Evolutionary conservation across 2,797 vertebrate species (phyloP), one percentile per base, ranked within the genome.

Genomic region (Echiichthys vipera): DNA sequence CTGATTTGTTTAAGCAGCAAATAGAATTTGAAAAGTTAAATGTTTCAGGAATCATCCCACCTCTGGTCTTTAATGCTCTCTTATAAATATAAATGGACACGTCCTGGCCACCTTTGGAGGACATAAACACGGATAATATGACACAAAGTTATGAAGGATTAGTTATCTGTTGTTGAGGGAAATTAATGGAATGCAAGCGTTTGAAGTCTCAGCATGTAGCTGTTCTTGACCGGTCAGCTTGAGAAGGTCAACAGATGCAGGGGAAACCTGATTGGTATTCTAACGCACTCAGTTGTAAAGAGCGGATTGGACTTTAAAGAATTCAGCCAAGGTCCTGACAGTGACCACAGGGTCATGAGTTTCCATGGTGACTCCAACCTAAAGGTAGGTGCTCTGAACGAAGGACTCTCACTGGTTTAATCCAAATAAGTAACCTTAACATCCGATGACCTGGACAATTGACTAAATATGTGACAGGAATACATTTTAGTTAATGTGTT

Each of bases 251-350:
- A 15, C 76, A 72, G 32, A 80, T 63, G 50, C 57, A 57, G 32
- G 10, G 7, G 66, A 65, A 65, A 64, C 46, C 57, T 83, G 74
- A 67, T 42, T 75, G 83, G 55, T 84, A 69, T 88, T 86, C 78
- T 50, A 25, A 76, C 76, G 53, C 84, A 75, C 80, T 77, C 53
- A 1, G 67, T 22, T 79, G 66, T 53, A 83, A 86, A 73, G 56
- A 5, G 51, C 71, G 40, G 34, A 39, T 8, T 27, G 66, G 75
- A 78, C 61, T 87, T 85, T 45, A 27, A 85, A 80, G 68, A 84
- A 84, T 84, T 83, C 80, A 79, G 39, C 80, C 58, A 37, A 84
- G 71, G 79, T 74, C 53, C 80, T 79, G 74, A 56, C 64, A 62
- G 63, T 81, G 70, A 80, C 72, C 68, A 56, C 40, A 3, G 58